A percentile compares a stretch with the other conserved stretches of the same genome.
Conservation (phyloP, 2,113 vertebrate species). For the Furnarius figulus region DNA sequence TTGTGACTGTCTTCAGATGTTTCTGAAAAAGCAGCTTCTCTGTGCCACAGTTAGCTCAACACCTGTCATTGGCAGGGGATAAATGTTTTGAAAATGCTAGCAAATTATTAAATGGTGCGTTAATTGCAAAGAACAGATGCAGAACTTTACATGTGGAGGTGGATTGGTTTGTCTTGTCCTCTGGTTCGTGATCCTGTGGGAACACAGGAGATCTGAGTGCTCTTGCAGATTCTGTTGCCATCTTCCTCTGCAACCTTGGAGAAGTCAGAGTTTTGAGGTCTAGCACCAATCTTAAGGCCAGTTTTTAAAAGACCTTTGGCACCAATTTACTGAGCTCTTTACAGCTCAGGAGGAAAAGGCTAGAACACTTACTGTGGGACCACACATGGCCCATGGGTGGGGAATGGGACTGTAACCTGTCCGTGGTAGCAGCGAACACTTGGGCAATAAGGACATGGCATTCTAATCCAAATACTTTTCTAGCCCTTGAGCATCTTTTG, state of each 20-base stretch:
- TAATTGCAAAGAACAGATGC: slow-evolving; percentile 20
- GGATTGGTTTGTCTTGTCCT: not conserved
- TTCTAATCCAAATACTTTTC: not conserved
- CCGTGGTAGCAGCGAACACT: not conserved
- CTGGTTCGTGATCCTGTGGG: not conserved
- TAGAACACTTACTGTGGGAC: not conserved
- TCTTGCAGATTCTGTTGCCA: not conserved
- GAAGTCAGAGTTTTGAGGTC: not conserved
- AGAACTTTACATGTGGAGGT: not conserved
- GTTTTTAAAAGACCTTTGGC: not conserved
- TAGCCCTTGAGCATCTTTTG: not conserved
- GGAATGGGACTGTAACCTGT: not conserved
- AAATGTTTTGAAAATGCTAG: slow-evolving; percentile 37
- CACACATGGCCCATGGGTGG: fast-evolving
- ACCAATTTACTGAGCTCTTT: not conserved
- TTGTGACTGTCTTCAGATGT: slow-evolving; percentile 32
- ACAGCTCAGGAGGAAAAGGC: not conserved
- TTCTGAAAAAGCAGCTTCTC: not conserved
- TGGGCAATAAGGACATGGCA: not conserved
- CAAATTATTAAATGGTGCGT: not conserved
- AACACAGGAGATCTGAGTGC: not conserved
- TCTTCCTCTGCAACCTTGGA: not conserved
- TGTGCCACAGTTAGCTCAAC: not conserved
- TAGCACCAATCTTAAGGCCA: not conserved
- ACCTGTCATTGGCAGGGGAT: not conserved